Base-by-base conservation (phyloP, 2,888 invertebrate species). In the Bembecia ichneumoniformis region DNA sequence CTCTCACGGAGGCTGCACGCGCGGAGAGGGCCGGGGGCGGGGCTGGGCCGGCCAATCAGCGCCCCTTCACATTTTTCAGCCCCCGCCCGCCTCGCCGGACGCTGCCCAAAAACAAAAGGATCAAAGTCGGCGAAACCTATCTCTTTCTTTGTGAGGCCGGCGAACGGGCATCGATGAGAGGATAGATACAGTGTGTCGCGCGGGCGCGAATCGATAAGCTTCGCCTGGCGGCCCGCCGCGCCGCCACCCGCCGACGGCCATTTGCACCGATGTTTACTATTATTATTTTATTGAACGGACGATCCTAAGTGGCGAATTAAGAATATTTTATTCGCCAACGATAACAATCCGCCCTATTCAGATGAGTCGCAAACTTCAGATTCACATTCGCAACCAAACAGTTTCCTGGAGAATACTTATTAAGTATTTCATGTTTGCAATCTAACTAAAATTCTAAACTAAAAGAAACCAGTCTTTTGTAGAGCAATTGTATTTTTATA, bases 81-180 rank as follows among this genome's bases (percentile, higher is more conserved):
- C 83, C 83, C 84, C 84, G 81, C 84, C 86, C 82, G 82, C 76
- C 72, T 73, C 79, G 80, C 86, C 82, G 86, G 87, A 86, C 87
- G 82, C 84, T 87, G 84, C 87, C 87, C 87, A 86, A 86, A 87
- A 87, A 87, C 87, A 87, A 87, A 86, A 86, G 87, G 86, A 84
- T 86, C 87, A 86, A 84, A 86, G 83, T 83, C 84, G 79, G 80
- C 82, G 86, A 84, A 86, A 86, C 84, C 87, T 84, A 87, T 87
- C 87, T 87, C 86, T 87, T 86, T 87, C 86, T 86, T 84, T 87
- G 86, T 87, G 84, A 72, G 82, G 83, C 81, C 75, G 68, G 78
- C 78, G 69, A 81, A 68, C 82, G 83, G 78, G 82, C 82, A 77
- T 83, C 86, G 86, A 86, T 82, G 86, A 86, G 86, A 86, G 82